Evolutionary conservation across 2,113 vertebrate species (phyloP), one percentile per base, ranked within the genome.

Genomic region (Lota lota): DNA sequence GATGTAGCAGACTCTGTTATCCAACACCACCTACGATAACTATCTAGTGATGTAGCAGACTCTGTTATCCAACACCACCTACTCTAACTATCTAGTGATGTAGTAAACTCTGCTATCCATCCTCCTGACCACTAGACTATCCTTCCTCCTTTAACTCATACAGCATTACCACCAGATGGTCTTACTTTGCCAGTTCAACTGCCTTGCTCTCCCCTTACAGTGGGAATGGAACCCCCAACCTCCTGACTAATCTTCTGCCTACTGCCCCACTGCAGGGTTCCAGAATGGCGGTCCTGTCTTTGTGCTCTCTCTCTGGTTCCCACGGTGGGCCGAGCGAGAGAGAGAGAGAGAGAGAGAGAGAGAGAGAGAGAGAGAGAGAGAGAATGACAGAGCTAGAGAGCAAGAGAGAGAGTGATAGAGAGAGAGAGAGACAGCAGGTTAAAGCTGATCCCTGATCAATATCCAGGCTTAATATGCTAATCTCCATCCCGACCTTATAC

Each of bases 381-480:
- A n/a, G n/a, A n/a, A n/a, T n/a, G n/a, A n/a, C n/a, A n/a, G n/a
- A n/a, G n/a, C n/a, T n/a, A n/a, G n/a, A n/a, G n/a, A n/a, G n/a
- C n/a, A n/a, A n/a, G n/a, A n/a, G n/a, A n/a, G n/a, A n/a, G n/a
- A n/a, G n/a, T n/a, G n/a, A n/a, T n/a, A n/a, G n/a, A n/a, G n/a
- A n/a, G n/a, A n/a, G 53, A 11, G 53, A 36, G 36, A 50, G 65
- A 61, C 22, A 8, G 61, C 28, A 5, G n/a, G 28, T 28, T 70
- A 47, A 61, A 65, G n/a, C 54, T 69, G 72, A 47, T 82, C 65
- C 66, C 75, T 56, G 80, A 68, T 77, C 63, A 79, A 75, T 80
- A 83, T 17, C 18, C 68, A 4, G 0, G 62, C 79, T 79, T 87
- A 69, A 81, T 84, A 90, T 83, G 78, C 67, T 87, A 86, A 81